Conservation (phyloP, 2,888 invertebrate genomes). For the Mythimna vitellina region DNA sequence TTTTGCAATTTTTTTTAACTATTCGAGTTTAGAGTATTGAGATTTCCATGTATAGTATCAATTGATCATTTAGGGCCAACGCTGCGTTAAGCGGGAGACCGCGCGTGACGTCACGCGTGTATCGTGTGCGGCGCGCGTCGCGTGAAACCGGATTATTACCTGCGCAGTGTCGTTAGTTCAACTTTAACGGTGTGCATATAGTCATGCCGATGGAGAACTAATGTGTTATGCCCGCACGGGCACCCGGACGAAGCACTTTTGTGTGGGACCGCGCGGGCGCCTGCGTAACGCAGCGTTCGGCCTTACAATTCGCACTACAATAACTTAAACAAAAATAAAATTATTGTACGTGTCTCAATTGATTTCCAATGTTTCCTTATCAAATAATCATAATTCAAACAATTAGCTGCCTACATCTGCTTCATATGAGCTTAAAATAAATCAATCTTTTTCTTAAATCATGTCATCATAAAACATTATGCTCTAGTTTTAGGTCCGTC, state of each 20-base stretch:
- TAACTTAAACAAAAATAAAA: background rate
- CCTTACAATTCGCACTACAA: too few species aligned
- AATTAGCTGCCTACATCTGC: background rate
- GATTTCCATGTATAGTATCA: conserved; percentile 12
- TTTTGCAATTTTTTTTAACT: background rate
- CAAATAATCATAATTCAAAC: background rate
- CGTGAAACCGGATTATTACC: too few species aligned
- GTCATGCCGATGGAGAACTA: too few species aligned
- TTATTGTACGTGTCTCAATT: background rate
- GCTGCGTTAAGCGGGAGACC: too few species aligned
- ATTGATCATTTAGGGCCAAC: background rate
- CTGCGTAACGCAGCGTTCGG: too few species aligned
- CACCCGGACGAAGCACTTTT: too few species aligned
- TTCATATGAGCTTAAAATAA: conserved; percentile 37
- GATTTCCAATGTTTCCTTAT: background rate
- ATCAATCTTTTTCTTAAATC: conserved; percentile 18
- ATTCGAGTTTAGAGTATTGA: conserved; percentile 3
- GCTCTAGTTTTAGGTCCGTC: conserved; percentile 42
- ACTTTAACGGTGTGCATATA: too few species aligned
- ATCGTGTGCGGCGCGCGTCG: too few species aligned
- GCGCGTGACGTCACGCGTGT: too few species aligned
- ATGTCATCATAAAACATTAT: conserved; percentile 43
- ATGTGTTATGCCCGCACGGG: too few species aligned
- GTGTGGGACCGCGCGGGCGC: too few species aligned
- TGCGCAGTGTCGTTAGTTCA: too few species aligned